Conservation (phyloP, 2,888 invertebrate species). For the Drosophila aldrichi region DNA sequence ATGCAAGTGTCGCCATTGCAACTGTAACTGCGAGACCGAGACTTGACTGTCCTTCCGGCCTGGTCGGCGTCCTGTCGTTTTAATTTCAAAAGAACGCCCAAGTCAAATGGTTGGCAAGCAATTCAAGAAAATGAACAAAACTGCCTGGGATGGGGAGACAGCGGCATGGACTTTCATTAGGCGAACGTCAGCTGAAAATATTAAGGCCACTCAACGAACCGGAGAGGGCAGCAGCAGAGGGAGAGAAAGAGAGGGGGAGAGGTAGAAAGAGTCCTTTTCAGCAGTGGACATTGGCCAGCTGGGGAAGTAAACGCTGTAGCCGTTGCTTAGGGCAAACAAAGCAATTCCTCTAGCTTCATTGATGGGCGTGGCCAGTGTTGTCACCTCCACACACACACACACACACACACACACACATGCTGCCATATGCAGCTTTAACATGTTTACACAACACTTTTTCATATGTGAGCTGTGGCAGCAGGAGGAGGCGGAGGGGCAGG, state of each 20-base stretch:
- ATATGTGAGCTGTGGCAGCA: background rate
- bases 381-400: slow-evolving; percentile 5
- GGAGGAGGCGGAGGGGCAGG: too few species aligned
- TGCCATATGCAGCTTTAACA: slow-evolving; percentile 40
- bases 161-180: slow-evolving; percentile 61
- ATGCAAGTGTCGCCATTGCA: slow-evolving; percentile 64
- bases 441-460: slow-evolving; percentile 76
- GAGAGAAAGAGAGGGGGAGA: background rate
- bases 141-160: slow-evolving; percentile 10
- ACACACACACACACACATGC: background rate
- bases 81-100: slow-evolving; percentile 50
- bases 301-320: background rate
- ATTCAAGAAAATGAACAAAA: slow-evolving; percentile 57
- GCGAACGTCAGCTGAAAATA: slow-evolving; percentile 74
- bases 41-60: background rate
- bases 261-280: background rate
- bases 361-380: slow-evolving; percentile 49
- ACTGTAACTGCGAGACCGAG: slow-evolving; percentile 1
- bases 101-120: slow-evolving; percentile 57
- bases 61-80: slow-evolving; percentile 28
- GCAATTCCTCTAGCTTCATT: slow-evolving; percentile 39
- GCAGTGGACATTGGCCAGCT: slow-evolving; percentile 22
- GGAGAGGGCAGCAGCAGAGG: background rate
- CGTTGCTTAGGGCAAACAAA: slow-evolving; percentile 45
- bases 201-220: slow-evolving; percentile 62